A percentile compares a stretch with the other conserved stretches of the same genome.
phyloP scores from a whole-genome alignment of 37 sponge, comb jelly and placozoan species.

The Theonella swinhoei region DNA sequence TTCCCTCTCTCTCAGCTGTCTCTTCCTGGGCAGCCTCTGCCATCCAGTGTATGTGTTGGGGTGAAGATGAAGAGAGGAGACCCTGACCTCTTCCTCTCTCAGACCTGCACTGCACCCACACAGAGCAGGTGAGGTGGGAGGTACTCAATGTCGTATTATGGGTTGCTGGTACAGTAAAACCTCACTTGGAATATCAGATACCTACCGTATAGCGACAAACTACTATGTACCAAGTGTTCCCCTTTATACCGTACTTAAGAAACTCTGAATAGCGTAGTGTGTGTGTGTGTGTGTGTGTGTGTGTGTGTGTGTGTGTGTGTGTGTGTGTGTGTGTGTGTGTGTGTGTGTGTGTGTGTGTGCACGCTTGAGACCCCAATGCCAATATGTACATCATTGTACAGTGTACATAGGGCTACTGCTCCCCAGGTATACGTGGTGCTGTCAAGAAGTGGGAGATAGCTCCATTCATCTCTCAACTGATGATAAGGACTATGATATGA shows the following conservation, averaged over 20 bases:
- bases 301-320: too few relatives aligned
- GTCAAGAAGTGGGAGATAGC: conserved; percentile 47
- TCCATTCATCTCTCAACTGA: conserved; percentile 26
- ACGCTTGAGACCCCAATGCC: too few relatives aligned
- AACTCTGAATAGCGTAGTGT: too few relatives aligned
- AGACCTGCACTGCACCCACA: conserved; percentile 58
- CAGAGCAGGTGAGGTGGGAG: conserved; percentile 31
- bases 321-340: too few relatives aligned
- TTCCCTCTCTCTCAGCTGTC: conserved; percentile 57
- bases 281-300: too few relatives aligned
- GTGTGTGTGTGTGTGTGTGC: too few relatives aligned
- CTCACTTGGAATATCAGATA: neutral
- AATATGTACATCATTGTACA: too few relatives aligned
- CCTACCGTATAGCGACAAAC: too few relatives aligned
- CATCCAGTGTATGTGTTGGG: conserved; percentile 31
- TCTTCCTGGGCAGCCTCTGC: conserved; percentile 52
- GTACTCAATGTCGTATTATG: neutral
- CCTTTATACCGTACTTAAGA: too few relatives aligned
- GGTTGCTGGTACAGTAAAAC: neutral
- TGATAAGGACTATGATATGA: conserved; percentile 40
- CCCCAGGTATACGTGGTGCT: conserved; percentile 71
- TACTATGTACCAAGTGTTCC: too few relatives aligned
- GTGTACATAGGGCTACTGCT: too few relatives aligned
- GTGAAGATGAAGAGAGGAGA: conserved; percentile 46
- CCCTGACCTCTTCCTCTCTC: conserved; percentile 68